Conservation (phyloP, 92 coral and sea anemone genomes). For the Parazoanthus atlanticus region DNA sequence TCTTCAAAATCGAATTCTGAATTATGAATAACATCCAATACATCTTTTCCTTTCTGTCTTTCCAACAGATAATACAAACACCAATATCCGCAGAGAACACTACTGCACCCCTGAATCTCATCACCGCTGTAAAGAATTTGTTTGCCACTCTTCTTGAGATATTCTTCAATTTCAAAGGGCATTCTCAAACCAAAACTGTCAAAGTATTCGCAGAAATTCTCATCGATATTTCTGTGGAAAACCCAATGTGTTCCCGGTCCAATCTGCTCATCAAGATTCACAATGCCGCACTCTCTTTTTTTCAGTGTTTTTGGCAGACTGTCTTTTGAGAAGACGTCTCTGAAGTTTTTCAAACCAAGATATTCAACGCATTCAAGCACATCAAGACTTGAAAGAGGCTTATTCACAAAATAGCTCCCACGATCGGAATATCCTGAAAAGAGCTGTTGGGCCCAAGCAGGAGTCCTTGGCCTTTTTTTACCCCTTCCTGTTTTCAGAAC, state of each 20-base stretch:
- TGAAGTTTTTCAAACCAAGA: background rate
- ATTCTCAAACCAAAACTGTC: background rate
- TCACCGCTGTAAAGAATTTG: background rate
- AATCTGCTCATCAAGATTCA: background rate
- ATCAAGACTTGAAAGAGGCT: background rate
- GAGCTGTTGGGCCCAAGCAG: background rate
- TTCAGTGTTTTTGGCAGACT: background rate
- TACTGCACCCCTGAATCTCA: background rate
- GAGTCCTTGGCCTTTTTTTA: background rate
- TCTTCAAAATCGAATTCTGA: too few species aligned
- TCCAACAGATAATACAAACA: background rate
- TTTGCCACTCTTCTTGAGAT: background rate
- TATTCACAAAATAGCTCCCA: background rate
- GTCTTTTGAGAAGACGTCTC: background rate
- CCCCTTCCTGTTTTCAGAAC: too few species aligned
- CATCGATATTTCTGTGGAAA: background rate
- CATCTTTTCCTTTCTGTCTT: background rate
- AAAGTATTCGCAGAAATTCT: background rate
- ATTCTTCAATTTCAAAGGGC: background rate
- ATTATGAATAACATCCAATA: background rate
- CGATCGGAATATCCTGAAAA: background rate
- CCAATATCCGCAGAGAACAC: background rate
- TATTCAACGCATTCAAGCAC: background rate
- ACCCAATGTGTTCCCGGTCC: background rate
- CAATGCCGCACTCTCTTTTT: slow-evolving; percentile 23